phyloP scores from a whole-genome alignment of 2,797 vertebrate genomes.

The Anniella stebbinsi region DNA sequence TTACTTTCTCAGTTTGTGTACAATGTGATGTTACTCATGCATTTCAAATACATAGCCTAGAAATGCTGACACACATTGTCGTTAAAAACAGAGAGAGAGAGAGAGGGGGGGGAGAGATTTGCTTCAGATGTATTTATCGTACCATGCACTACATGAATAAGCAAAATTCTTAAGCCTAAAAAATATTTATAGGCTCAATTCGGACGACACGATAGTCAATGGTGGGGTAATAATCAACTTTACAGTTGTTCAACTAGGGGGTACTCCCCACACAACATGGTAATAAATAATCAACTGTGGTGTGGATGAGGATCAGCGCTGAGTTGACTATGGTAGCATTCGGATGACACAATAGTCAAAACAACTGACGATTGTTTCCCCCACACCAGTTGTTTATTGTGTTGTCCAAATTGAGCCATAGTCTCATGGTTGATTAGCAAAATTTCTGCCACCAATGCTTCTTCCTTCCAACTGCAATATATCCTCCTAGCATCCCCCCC shows the following conservation, averaged over 20 bases:
- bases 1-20: slow-evolving; percentile 9
- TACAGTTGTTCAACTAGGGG: too few relatives aligned
- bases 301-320: too few relatives aligned
- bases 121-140: neutral
- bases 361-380: too few relatives aligned
- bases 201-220: too few relatives aligned
- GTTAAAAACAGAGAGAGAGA: neutral
- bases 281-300: too few relatives aligned
- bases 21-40: slow-evolving; percentile 17
- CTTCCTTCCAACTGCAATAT: neutral
- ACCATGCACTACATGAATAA: neutral
- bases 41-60: slow-evolving; percentile 29
- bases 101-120: neutral
- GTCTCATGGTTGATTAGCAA: neutral
- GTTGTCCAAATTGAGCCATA: too few relatives aligned
- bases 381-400: too few relatives aligned
- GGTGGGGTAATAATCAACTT: too few relatives aligned
- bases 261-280: too few relatives aligned
- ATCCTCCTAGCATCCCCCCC: neutral
- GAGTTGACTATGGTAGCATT: too few relatives aligned
- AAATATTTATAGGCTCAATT: neutral
- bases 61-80: slow-evolving; percentile 12
- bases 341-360: too few relatives aligned
- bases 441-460: neutral
- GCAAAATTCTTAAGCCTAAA: neutral